Base-by-base conservation (phyloP, 2,797 vertebrate genomes). In the Sardinella longiceps region DNA sequence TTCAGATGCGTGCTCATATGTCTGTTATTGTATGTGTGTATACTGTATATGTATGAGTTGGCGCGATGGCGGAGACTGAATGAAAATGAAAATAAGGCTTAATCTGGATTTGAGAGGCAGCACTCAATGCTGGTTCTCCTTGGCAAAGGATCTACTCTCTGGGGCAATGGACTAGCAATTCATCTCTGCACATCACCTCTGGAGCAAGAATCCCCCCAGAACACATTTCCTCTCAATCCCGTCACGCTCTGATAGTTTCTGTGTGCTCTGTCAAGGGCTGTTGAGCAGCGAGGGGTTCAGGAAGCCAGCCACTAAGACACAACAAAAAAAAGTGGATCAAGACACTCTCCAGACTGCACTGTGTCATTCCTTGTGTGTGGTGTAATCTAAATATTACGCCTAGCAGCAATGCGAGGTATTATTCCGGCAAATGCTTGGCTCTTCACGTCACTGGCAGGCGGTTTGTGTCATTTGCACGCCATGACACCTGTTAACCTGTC, bases 241-340 rank as follows among this genome's bases (percentile, higher is more conserved):
- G 92, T 93, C 91, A 93, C 88, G 89, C 91, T 93, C 81, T 84
- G 91, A 87, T 90, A 89, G 89, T 85, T 90, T 91, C 90, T 90
- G 89, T 91, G 89, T 89, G 91, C 89, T 90, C 91, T 87, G 93
- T 92, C 90, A 91, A 84, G 92, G 91, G 90, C 90, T 91, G 93
- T 91, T 93, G 91, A 93, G 88, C 93, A 92, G 87, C 43, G 88
- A 90, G 92, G 91, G 89, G 87, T 90, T 93, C 91, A 89, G 88
- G 89, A 91, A 91, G 91, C 87, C 89, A 87, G 85, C 30, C 86
- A 86, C 88, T 90, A 84, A 88, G 90, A 91, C 93, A 91, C 90
- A 90, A 87, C 84, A 48, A 48, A 85, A 81, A 25, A 14, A 74
- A 82, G 70, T 23, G 18, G 87, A 80, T 83, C 81, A 80, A 81